Evolutionary conservation across 1,140 invertebrate genomes (phyloP).

Genomic region (Drosophila littoralis): DNA sequence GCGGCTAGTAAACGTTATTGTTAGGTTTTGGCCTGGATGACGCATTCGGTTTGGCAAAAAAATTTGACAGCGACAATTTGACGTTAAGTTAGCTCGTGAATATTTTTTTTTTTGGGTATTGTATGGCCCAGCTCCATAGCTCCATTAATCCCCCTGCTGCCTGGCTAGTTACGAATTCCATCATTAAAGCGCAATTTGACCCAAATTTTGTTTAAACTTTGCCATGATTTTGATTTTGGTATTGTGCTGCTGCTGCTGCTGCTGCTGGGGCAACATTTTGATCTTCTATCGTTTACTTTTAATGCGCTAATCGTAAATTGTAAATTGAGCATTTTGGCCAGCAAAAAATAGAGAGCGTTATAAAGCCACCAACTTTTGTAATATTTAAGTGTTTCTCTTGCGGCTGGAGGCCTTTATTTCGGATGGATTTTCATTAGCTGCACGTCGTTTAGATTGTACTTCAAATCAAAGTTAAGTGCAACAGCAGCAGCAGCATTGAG

Average conservation of each 20-base stretch:
- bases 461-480: constrained; percentile 78
- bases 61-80: constrained; percentile 49
- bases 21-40: constrained; percentile 9
- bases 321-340: constrained; percentile 51
- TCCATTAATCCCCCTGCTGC: neutral
- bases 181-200: constrained; percentile 68
- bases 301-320: constrained; percentile 74
- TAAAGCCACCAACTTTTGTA: constrained; percentile 58
- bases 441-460: constrained; percentile 57
- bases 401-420: constrained; percentile 32
- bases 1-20: constrained; percentile 18
- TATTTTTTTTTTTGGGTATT: constrained; percentile 56
- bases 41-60: constrained; percentile 32
- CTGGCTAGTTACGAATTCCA: constrained; percentile 6
- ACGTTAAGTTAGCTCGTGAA: constrained; percentile 62
- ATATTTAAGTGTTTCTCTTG: constrained; percentile 67
- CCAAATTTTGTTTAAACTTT: constrained; percentile 58
- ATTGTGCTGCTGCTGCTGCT: constrained; percentile 16
- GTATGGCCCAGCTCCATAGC: constrained; percentile 12
- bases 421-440: constrained; percentile 35
- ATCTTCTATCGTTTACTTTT: constrained; percentile 70
- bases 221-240: constrained; percentile 59
- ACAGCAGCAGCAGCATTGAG: constrained; percentile 45
- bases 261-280: constrained; percentile 56
- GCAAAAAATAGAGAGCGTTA: constrained; percentile 38